Evolutionary conservation across 2,113 vertebrate species (phyloP).

Genomic region (Sterrhoptilus dennistouni): DNA sequence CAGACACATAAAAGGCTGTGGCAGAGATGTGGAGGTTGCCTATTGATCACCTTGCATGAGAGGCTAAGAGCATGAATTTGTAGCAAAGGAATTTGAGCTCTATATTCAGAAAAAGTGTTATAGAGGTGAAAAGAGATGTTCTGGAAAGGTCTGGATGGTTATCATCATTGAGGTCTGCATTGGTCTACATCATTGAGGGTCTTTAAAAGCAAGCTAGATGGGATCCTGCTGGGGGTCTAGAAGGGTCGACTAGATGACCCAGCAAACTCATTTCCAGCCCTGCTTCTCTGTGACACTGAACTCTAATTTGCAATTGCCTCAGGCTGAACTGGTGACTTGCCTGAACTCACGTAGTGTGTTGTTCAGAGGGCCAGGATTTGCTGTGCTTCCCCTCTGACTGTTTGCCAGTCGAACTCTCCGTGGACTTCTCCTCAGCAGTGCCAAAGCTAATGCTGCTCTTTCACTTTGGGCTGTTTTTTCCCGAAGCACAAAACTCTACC

Average conservation of each 20-base stretch:
- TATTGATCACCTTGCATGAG: not conserved
- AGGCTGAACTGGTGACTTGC: not conserved
- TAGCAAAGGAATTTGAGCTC: not conserved
- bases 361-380: not conserved
- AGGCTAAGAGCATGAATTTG: not conserved
- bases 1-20: not conserved
- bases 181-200: not conserved
- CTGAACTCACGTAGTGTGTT: not conserved
- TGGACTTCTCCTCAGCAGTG: not conserved
- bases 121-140: not conserved
- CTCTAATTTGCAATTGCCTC: not conserved
- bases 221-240: not conserved
- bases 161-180: too few species aligned
- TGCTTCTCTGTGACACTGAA: not conserved
- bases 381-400: not conserved
- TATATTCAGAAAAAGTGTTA: not conserved
- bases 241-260: not conserved
- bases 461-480: constrained; percentile 1
- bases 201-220: not conserved
- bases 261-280: not conserved
- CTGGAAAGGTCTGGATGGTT: not conserved
- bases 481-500: not conserved
- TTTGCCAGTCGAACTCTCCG: not conserved
- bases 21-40: not conserved
- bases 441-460: not conserved